Evolutionary conservation across 1,140 invertebrate genomes (phyloP).

Genomic region (Ceratina australensis): DNA sequence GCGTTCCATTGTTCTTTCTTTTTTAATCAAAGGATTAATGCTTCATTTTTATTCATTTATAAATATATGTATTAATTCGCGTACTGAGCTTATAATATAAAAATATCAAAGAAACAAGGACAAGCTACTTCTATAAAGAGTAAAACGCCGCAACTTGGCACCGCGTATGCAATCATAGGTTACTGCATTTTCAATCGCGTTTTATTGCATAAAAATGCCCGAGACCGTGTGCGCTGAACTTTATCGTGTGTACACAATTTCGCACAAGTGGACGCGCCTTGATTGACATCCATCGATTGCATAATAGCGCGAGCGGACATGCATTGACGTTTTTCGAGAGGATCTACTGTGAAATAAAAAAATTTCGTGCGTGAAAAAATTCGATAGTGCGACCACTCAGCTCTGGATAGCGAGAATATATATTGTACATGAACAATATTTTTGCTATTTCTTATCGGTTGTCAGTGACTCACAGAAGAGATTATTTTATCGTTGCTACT

Average conservation of each 20-base stretch:
- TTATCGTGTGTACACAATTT: slow-evolving; percentile 21
- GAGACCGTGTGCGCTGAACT: slow-evolving; percentile 17
- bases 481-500: neutral
- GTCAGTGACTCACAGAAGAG: neutral
- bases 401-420: too few relatives aligned
- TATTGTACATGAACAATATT: neutral
- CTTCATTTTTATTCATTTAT: slow-evolving; percentile 68
- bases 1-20: too few relatives aligned
- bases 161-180: slow-evolving; percentile 57
- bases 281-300: slow-evolving; percentile 46
- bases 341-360: neutral
- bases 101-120: neutral
- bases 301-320: slow-evolving; percentile 20
- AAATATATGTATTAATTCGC: neutral
- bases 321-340: slow-evolving; percentile 4
- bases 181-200: slow-evolving; percentile 61
- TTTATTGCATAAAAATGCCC: slow-evolving; percentile 30
- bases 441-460: neutral
- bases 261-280: slow-evolving; percentile 18
- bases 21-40: neutral
- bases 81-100: slow-evolving; percentile 17
- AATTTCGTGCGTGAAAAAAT: neutral
- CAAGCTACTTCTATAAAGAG: neutral
- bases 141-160: slow-evolving; percentile 54
- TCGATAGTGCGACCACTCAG: neutral